Evolutionary conservation across 2,888 invertebrate species (phyloP).

Genomic region (Drosophila nr. perissopoda): DNA sequence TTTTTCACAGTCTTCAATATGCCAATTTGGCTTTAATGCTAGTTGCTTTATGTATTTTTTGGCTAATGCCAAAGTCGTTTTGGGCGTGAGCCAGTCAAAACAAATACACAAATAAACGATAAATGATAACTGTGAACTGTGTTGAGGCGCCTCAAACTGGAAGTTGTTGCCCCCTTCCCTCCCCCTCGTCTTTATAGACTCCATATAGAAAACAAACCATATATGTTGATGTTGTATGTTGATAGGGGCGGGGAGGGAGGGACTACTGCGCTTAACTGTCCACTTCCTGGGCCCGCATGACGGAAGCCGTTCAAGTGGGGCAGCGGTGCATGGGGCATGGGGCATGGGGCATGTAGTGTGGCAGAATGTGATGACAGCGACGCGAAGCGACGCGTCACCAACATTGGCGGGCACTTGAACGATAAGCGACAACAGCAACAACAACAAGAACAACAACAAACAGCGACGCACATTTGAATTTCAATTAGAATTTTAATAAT

Average conservation of each 20-base stretch:
- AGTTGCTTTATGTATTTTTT: slow-evolving; percentile 3
- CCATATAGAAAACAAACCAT: slow-evolving; percentile 20
- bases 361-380: slow-evolving; percentile 36
- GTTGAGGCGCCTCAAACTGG: not conserved
- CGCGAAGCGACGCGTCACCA: slow-evolving; percentile 30
- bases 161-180: not conserved
- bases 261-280: slow-evolving; percentile 69
- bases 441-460: slow-evolving; percentile 4
- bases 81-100: slow-evolving; percentile 19
- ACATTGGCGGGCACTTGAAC: slow-evolving; percentile 36
- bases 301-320: slow-evolving; percentile 60
- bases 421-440: slow-evolving; percentile 55
- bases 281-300: slow-evolving; percentile 79
- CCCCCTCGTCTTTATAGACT: not conserved
- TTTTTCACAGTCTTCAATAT: slow-evolving; percentile 1
- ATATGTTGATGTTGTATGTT: slow-evolving; percentile 22
- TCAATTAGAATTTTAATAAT: slow-evolving; percentile 81
- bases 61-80: slow-evolving; percentile 3
- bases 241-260: slow-evolving; percentile 1
- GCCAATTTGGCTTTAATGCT: slow-evolving; percentile 22
- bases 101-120: slow-evolving; percentile 5
- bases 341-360: not conserved
- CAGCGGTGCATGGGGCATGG: slow-evolving; percentile 3
- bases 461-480: slow-evolving; percentile 76
- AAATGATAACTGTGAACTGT: slow-evolving; percentile 1